Conservation (phyloP, 2,113 vertebrate genomes). For the Embiotoca jacksoni region DNA sequence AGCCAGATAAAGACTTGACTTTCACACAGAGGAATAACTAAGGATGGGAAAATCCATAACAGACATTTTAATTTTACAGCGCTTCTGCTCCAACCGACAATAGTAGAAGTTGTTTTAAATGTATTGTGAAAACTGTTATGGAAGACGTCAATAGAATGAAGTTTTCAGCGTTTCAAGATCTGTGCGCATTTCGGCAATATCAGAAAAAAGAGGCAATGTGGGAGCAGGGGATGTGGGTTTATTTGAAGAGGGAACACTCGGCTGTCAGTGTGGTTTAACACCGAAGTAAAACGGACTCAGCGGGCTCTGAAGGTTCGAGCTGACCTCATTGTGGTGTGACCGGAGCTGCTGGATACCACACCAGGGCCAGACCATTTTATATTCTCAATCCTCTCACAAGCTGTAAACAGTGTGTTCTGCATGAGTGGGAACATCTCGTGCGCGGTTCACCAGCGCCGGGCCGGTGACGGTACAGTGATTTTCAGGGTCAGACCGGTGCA, state of each 20-base stretch:
- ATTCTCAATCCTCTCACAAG: conserved; percentile 56
- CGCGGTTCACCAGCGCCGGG: conserved; percentile 50
- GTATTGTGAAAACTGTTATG: conserved; percentile 27
- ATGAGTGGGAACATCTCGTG: conserved; percentile 32
- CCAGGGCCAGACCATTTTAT: conserved; percentile 56
- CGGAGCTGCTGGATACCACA: conserved; percentile 39
- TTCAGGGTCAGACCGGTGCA: conserved; percentile 66
- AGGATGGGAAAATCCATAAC: conserved; percentile 62
- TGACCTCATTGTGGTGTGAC: conserved; percentile 65
- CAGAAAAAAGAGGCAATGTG: conserved; percentile 44
- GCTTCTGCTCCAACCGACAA: conserved; percentile 11
- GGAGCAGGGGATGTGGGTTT: conserved; percentile 47
- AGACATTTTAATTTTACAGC: conserved; percentile 62
- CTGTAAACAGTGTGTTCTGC: conserved; percentile 72
- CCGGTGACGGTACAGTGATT: conserved; percentile 64
- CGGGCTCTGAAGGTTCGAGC: conserved; percentile 16
- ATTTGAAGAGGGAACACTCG: conserved; percentile 64
- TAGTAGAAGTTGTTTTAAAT: conserved; percentile 24
- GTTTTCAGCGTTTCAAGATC: conserved; percentile 46
- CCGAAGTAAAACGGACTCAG: conserved; percentile 29
- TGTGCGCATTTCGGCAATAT: conserved; percentile 53
- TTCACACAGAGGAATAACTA: conserved; percentile 63
- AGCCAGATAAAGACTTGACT: conserved; percentile 64
- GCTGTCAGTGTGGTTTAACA: conserved; percentile 58
- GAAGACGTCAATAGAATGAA: conserved; percentile 47